phyloP scores from a whole-genome alignment of 2,113 vertebrate species.

The Sturnira hondurensis region DNA sequence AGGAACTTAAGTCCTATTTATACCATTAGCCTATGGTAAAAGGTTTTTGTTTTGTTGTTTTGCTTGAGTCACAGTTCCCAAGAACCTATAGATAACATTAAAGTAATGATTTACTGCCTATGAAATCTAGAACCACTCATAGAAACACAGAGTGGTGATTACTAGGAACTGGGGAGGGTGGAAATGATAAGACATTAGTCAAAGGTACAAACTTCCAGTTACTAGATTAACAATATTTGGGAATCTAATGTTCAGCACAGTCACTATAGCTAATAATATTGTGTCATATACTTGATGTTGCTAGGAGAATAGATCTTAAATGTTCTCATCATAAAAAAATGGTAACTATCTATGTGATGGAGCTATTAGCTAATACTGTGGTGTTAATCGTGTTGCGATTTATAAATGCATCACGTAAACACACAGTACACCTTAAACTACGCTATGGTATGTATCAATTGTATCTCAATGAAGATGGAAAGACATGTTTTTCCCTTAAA shows the following conservation, averaged over 20 bases:
- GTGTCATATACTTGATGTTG: background rate
- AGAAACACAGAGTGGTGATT: background rate
- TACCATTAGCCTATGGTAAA: background rate
- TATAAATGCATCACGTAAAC: background rate
- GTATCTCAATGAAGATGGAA: background rate
- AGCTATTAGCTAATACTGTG: background rate
- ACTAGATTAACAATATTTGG: background rate
- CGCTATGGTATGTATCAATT: background rate
- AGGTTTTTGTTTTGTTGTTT: background rate
- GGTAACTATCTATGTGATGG: background rate
- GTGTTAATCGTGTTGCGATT: background rate
- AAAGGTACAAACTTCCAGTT: background rate
- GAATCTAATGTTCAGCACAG: background rate
- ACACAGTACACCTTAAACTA: background rate
- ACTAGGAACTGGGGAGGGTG: accelerated
- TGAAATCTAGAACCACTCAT: background rate
- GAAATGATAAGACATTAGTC: background rate
- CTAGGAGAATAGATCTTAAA: background rate
- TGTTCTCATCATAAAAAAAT: background rate
- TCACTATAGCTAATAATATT: background rate
- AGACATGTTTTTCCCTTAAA: background rate
- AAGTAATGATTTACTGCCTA: background rate
- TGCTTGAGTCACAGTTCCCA: too few species aligned
- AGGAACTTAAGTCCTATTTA: background rate
- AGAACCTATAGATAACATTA: too few species aligned